These are phyloP conservation scores for Empidonax traillii DNA, from an alignment of 2,113 vertebrate species.

Conservation along the genomic window DNA sequence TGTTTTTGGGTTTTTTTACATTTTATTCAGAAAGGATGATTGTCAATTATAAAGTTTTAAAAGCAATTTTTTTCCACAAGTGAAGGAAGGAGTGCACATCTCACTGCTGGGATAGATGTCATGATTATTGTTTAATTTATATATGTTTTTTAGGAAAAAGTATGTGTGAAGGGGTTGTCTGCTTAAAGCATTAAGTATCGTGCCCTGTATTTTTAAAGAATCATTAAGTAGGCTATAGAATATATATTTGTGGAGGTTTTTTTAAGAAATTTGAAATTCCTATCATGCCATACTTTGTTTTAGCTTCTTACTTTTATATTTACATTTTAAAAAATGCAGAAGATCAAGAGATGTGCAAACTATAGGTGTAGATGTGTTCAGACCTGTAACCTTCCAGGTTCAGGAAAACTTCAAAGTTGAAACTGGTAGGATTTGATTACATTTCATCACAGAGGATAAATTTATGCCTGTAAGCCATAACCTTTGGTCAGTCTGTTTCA, in stretches of 20 bases:
- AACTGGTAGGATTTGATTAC: constrained; percentile 71
- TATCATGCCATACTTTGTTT: neutral
- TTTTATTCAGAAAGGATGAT: neutral
- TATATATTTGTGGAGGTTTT: neutral
- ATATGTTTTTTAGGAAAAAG: neutral
- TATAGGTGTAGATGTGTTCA: constrained; percentile 58
- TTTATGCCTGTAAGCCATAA: constrained; percentile 65
- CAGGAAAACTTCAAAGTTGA: constrained; percentile 74
- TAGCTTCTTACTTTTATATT: constrained; percentile 14
- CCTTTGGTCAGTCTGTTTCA: constrained; percentile 62
- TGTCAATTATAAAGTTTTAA: neutral
- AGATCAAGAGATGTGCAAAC: constrained; percentile 14
- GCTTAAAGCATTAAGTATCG: neutral
- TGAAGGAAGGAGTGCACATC: neutral
- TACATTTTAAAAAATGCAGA: neutral
- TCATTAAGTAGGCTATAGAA: neutral
- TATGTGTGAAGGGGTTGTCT: neutral
- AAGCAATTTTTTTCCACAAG: neutral
- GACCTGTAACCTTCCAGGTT: constrained; percentile 65
- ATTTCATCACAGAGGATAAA: constrained; percentile 63
- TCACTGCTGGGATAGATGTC: neutral
- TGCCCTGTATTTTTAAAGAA: neutral
- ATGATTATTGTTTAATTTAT: neutral
- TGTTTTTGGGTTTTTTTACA: neutral
- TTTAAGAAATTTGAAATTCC: constrained; percentile 8